Conservation (phyloP, 2,797 vertebrate species). For the Rhabdophis nuchalis region DNA sequence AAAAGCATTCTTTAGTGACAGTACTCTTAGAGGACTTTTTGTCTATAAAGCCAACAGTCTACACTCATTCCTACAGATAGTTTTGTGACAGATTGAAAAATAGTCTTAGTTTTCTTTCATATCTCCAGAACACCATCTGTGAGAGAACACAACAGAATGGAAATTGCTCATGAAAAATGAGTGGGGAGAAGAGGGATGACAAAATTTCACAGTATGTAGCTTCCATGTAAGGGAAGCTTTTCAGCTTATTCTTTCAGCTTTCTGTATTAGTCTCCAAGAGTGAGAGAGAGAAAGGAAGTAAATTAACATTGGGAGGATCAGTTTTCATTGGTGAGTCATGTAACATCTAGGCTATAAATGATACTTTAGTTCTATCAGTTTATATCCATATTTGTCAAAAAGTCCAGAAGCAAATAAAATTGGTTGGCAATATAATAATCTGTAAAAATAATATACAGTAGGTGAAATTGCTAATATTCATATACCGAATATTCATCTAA, state of each 20-base stretch:
- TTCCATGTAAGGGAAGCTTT: constrained; percentile 21
- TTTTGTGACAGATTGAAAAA: constrained; percentile 36
- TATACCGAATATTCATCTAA: neutral
- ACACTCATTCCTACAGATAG: neutral
- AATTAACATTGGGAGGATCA: neutral
- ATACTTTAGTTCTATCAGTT: neutral
- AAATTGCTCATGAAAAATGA: constrained; percentile 28
- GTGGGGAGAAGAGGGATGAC: constrained; percentile 4
- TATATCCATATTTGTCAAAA: neutral
- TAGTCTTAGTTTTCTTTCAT: neutral
- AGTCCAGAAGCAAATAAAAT: neutral
- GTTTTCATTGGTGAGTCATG: constrained; percentile 3
- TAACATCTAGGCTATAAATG: neutral
- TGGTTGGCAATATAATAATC: neutral
- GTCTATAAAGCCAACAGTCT: constrained; percentile 7
- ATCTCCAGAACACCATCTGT: constrained; percentile 9
- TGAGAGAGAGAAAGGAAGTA: neutral
- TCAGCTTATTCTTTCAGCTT: constrained; percentile 18
- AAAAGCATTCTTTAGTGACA: constrained; percentile 8
- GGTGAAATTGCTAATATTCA: neutral
- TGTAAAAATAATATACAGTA: neutral
- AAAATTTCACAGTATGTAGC: constrained; percentile 30
- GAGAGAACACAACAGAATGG: constrained; percentile 17
- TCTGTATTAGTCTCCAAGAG: constrained; percentile 2
- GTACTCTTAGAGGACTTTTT: neutral